phyloP scores from a whole-genome alignment of 2,113 vertebrate species.

The Erythrolamprus reginae region DNA sequence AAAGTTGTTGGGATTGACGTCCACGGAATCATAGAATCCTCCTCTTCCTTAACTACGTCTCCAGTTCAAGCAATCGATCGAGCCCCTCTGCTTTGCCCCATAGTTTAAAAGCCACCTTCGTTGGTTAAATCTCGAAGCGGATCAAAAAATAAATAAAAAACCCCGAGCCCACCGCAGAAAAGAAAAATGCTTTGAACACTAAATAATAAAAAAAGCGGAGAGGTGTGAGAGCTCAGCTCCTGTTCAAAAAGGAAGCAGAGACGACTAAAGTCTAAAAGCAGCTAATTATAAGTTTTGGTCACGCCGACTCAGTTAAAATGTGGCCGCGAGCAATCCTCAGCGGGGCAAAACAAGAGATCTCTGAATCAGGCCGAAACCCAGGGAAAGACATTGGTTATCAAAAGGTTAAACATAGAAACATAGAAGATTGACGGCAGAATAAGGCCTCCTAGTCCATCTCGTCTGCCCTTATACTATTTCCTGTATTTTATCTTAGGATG shows the following conservation, averaged over 20 bases:
- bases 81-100: not conserved
- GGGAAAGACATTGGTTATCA: not conserved
- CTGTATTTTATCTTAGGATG: too few relatives aligned
- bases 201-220: not conserved
- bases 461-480: too few relatives aligned
- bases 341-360: constrained; percentile 44
- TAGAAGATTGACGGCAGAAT: too few relatives aligned
- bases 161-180: too few relatives aligned
- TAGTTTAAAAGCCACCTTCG: not conserved
- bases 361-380: not conserved
- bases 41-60: not conserved
- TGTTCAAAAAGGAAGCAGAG: too few relatives aligned
- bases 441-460: too few relatives aligned
- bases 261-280: constrained; percentile 33
- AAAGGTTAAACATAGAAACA: too few relatives aligned
- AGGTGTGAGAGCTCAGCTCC: fast-evolving
- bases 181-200: not conserved
- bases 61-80: not conserved
- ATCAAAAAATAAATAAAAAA: too few relatives aligned
- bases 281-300: constrained; percentile 49
- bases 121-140: too few relatives aligned
- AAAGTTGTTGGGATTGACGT: not conserved
- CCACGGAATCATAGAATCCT: too few relatives aligned
- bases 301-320: constrained; percentile 36
- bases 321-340: constrained; percentile 33